Percentiles rank a stretch among this genome's conserved stretches.
Evolutionary conservation across 1,140 invertebrate genomes (phyloP).

Genomic region (Atta texana): DNA sequence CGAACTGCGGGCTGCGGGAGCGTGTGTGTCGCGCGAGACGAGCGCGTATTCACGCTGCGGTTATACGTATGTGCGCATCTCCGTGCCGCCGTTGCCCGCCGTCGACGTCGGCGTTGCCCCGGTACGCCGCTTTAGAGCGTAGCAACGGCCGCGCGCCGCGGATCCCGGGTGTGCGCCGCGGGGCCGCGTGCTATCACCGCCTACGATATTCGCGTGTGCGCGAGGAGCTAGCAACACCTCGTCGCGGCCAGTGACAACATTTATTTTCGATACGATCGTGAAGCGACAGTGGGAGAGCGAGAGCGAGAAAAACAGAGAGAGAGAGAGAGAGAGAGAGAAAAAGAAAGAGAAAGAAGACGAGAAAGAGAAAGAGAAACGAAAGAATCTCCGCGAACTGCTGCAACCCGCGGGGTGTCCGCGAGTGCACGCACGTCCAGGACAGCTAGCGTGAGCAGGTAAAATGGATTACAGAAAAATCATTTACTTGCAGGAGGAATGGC

Average conservation of each 20-base stretch:
- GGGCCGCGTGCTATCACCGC: conserved; percentile 48
- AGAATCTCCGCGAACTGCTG: background rate
- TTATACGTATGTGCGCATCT: conserved; percentile 56
- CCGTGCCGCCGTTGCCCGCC: conserved; percentile 55
- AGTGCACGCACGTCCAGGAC: background rate
- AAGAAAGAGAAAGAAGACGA: too few species aligned
- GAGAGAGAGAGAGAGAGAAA: background rate
- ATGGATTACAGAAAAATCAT: conserved; percentile 3
- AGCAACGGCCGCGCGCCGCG: conserved; percentile 41
- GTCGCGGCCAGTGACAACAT: conserved; percentile 53
- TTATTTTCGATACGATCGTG: conserved; percentile 57
- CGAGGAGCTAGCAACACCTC: conserved; percentile 4
- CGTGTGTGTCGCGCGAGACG: background rate
- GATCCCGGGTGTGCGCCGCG: conserved; percentile 11
- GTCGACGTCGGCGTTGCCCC: conserved; percentile 66
- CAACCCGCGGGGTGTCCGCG: background rate
- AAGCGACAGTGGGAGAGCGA: conserved; percentile 14
- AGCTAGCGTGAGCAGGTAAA: conserved; percentile 37
- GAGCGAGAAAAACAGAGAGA: conserved; percentile 11
- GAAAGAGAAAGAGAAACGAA: background rate
- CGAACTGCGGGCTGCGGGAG: background rate
- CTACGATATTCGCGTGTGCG: conserved; percentile 42
- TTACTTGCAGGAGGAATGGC: conserved; percentile 43
- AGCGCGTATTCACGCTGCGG: conserved; percentile 34
- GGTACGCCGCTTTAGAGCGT: conserved; percentile 61